These are phyloP conservation scores for Euplagia quadripunctaria DNA, from an alignment of 2,888 invertebrate genomes.

Conservation along the genomic window DNA sequence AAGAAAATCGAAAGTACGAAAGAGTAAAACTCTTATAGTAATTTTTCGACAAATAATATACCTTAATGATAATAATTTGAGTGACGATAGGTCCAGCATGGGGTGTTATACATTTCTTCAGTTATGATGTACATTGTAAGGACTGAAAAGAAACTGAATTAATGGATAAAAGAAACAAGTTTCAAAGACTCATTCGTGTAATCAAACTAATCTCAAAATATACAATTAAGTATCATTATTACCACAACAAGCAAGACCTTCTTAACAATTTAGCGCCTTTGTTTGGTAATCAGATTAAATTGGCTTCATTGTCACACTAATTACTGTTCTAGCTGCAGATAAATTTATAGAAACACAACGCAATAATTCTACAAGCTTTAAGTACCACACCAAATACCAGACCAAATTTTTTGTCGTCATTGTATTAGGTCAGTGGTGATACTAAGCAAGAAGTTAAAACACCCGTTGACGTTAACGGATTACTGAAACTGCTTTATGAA, in stretches of 20 bases:
- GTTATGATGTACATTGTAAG: not conserved
- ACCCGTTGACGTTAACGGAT: not conserved
- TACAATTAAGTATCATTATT: conserved; percentile 6
- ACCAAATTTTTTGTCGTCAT: not conserved
- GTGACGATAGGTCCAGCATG: no score
- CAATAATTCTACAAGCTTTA: not conserved
- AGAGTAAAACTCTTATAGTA: no score
- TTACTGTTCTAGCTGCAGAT: not conserved
- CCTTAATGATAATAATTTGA: no score
- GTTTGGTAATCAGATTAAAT: conserved; percentile 9
- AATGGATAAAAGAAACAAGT: not conserved
- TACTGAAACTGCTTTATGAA: not conserved
- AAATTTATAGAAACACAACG: not conserved
- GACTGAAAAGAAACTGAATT: not conserved
- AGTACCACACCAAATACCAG: not conserved
- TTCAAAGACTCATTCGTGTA: not conserved
- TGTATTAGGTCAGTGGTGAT: not conserved
- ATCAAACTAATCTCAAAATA: conserved; percentile 1
- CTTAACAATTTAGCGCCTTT: conserved; percentile 11
- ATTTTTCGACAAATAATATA: no score
- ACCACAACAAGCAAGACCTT: not conserved
- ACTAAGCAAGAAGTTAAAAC: not conserved
- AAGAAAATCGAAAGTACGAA: no score
- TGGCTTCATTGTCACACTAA: conserved; percentile 5
- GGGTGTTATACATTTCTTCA: no score